Base-by-base conservation (phyloP, 2,888 invertebrate species). In the Fissipunctia ypsillon region DNA sequence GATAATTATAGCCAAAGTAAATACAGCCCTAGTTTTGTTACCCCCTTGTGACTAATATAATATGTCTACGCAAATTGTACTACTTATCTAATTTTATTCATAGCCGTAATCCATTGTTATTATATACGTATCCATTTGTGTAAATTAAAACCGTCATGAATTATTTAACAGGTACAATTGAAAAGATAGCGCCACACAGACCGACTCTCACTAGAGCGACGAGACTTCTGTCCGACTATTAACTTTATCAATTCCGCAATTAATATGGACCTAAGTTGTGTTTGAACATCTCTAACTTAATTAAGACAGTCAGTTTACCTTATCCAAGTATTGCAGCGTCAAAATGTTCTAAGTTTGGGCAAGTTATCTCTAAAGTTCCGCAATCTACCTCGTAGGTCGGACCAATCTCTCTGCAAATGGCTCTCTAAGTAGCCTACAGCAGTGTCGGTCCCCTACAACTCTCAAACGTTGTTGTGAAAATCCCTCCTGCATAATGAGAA, bases 311-410 rank as follows among this genome's bases (percentile, higher is more conserved):
- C 92, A 93, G 93, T 94, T 93, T 94, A 95, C 94, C 93, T 95
- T 94, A 95, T 95, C 94, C 91, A 90, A 95, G 93, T 94, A 94
- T 94, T 95, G 94, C 93, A 94, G 93, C 92, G 92, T 94, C 95
- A 95, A 95, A 95, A 95, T 92, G 95, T 93, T 91, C 93, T 88
- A 95, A 96, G 95, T 96, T 96, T 91, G 85, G 91, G 90, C 91
- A 92, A 95, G 95, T 94, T 95, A 96, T 95, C 93, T 94, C 89
- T 90, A 90, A 95, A 95, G 94, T 96, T 96, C 89, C 83, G 92
- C 94, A 94, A 95, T 95, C 94, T 95, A 95, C 94, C 94, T 94
- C 91, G 92, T 93, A 94, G 94, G 94, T 93, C 91, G 93, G 90
- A 91, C 93, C 94, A 92, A 95, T 94, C 93, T 94, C 92, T 91